phyloP scores from a whole-genome alignment of 2,888 invertebrate species.

The Rhingia campestris region DNA sequence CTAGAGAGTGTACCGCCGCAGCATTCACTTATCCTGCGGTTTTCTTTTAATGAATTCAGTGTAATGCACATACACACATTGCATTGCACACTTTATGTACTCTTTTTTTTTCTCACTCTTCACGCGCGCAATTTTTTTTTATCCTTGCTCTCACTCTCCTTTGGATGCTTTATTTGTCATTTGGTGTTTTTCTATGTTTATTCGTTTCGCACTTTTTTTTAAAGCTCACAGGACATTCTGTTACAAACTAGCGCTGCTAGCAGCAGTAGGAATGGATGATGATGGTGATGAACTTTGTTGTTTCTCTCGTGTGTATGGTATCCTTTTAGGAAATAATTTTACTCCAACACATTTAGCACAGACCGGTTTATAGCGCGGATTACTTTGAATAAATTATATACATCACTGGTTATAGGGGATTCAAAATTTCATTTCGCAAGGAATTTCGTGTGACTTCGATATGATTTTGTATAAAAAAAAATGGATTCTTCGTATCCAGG shows the following conservation, averaged over 20 bases:
- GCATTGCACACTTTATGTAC: constrained; percentile 43
- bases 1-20: constrained; percentile 54
- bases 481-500: neutral
- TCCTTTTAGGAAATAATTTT: constrained; percentile 31
- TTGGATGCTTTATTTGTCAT: constrained; percentile 60
- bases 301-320: constrained; percentile 31
- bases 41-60: constrained; percentile 69
- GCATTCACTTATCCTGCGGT: constrained; percentile 71
- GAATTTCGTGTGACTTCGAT: neutral
- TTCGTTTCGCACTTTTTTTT: constrained; percentile 63
- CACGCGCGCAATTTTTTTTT: constrained; percentile 70
- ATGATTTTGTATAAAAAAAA: constrained; percentile 5
- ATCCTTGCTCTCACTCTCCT: constrained; percentile 43
- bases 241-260: constrained; percentile 55
- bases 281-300: constrained; percentile 53
- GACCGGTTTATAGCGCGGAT: constrained; percentile 39
- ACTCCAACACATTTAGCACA: constrained; percentile 32
- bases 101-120: constrained; percentile 56
- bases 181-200: constrained; percentile 67
- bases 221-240: constrained; percentile 68
- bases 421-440: neutral
- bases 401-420: constrained; percentile 5
- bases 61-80: constrained; percentile 51
- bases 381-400: constrained; percentile 48
- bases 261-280: constrained; percentile 49